Evolutionary conservation across 2,888 invertebrate species (phyloP), one percentile per base, ranked within the genome.

Genomic region (Dromius quadrimaculatus): DNA sequence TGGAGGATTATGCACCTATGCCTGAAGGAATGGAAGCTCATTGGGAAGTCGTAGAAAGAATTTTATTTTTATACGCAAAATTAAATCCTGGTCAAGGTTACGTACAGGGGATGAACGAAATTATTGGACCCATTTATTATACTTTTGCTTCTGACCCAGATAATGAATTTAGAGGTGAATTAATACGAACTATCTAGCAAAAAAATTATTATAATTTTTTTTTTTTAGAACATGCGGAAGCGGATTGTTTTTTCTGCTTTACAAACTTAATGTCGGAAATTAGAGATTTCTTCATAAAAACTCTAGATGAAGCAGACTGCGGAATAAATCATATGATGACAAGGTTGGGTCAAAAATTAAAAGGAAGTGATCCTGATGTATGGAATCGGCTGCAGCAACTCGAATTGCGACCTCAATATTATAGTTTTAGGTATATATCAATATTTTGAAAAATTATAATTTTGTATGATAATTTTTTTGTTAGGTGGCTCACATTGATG

Each of bases 91-190:
- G 98, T 0, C 97, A 98, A 80, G 92, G 97, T 8, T 94, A 95
- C 79, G 95, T 95, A 0, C 94, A 98, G 84, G 99, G 99, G 64
- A 99, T 99, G 98, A 99, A 99, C 84, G 99, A 99, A 84, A 97
- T 99, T 76, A 91, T 99, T 45, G 99, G 98, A 0, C 98, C 98
- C 4, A 95, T 99, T 78, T 99, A 99, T 84, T 97, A 97, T 83
- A 92, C 95, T 0, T 95, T 99, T 83, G 98, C 98, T 4, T 92
- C 91, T 17, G 96, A 98, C 84, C 88, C 93, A 0, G 89, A 95
- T 81, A 81, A 86, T 22, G 87, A 89, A 61, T 94, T 90, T 86
- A 87, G 93, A 86, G 89, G 95, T 95, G 41, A 17, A 45, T 43
- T 15, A 22, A 32, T 28, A 19, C 2, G 1, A 15, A 36, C 34